Conservation (phyloP, 2,888 invertebrate species). For the Apocheima hispidaria region DNA sequence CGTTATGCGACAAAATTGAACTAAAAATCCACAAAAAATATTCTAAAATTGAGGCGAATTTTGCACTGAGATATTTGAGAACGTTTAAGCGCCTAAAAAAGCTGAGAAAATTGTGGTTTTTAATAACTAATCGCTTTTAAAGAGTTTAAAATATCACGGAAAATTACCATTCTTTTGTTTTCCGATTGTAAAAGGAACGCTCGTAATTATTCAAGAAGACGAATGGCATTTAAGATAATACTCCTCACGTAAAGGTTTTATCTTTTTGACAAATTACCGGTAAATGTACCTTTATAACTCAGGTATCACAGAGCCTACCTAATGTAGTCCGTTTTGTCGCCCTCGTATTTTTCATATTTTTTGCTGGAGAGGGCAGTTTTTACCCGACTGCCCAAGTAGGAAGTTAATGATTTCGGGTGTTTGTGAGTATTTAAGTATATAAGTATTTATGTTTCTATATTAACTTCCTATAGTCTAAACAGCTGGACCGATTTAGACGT, state of each 20-base stretch:
- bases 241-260: slow-evolving; percentile 77
- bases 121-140: not conserved
- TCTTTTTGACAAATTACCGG: slow-evolving; percentile 80
- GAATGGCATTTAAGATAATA: slow-evolving; percentile 77
- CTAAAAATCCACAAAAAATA: too few relatives aligned
- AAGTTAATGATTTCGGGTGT: not conserved
- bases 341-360: slow-evolving; percentile 26
- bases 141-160: slow-evolving; percentile 26
- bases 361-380: slow-evolving; percentile 2
- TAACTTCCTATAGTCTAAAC: too few relatives aligned
- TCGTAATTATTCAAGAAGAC: slow-evolving; percentile 80
- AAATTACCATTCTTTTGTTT: slow-evolving; percentile 54
- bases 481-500: too few relatives aligned
- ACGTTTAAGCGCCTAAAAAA: too few relatives aligned
- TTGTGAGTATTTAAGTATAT: too few relatives aligned
- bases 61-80: too few relatives aligned
- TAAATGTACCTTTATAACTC: slow-evolving; percentile 61
- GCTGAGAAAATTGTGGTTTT: not conserved
- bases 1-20: too few relatives aligned
- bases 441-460: too few relatives aligned
- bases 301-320: slow-evolving; percentile 61
- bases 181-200: slow-evolving; percentile 54
- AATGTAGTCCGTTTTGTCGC: slow-evolving; percentile 41
- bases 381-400: too few relatives aligned
- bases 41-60: too few relatives aligned